Conservation (phyloP, 1,140 invertebrate species). For the Bombus waltoni region DNA sequence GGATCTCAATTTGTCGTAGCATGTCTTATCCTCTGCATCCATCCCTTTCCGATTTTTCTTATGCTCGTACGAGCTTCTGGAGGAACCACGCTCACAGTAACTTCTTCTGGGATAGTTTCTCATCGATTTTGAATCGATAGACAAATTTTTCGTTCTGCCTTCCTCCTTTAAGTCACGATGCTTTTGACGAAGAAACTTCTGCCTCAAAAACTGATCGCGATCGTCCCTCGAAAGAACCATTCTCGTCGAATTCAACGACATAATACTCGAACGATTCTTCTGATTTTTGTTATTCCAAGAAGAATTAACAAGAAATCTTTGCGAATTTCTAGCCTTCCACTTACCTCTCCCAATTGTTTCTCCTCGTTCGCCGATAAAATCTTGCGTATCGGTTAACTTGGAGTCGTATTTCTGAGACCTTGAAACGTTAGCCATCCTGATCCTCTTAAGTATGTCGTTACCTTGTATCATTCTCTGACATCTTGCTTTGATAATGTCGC, state of each 20-base stretch:
- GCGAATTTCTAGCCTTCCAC: background rate
- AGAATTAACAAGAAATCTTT: background rate
- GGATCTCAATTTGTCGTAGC: background rate
- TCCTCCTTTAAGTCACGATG: background rate
- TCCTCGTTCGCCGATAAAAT: background rate
- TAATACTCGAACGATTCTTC: background rate
- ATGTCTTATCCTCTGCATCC: too few species aligned
- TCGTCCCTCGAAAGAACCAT: background rate
- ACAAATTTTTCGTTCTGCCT: background rate
- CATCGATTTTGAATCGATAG: background rate
- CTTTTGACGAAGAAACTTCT: background rate
- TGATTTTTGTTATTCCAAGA: background rate
- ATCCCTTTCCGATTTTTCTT: background rate
- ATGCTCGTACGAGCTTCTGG: background rate
- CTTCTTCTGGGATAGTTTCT: background rate
- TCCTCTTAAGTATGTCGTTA: background rate
- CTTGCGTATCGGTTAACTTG: background rate
- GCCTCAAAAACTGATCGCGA: background rate
- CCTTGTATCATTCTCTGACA: background rate
- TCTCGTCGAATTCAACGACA: background rate
- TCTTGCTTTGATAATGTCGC: background rate
- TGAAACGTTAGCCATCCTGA: background rate
- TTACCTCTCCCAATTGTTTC: background rate
- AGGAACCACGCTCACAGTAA: too few species aligned
- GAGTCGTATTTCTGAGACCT: background rate